Conservation (phyloP, 1,140 invertebrate species). For the Pseudomyrmex gracilis region DNA sequence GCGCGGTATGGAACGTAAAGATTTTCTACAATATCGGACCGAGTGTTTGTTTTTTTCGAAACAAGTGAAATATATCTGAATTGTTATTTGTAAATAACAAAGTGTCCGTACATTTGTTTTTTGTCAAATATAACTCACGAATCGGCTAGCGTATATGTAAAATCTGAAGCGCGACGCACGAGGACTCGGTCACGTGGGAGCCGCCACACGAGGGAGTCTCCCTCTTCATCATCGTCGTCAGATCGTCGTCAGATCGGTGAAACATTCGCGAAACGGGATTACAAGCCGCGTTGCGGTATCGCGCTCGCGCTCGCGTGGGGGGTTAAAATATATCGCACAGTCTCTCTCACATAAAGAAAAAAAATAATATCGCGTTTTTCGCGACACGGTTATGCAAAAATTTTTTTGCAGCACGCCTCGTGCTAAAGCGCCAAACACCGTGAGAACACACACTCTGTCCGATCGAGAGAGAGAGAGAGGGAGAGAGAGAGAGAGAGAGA, state of each 20-base stretch:
- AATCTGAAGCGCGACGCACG: constrained; percentile 25
- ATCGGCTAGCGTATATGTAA: background rate
- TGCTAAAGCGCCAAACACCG: background rate
- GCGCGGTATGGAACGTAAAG: too few species aligned
- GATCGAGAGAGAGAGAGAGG: background rate
- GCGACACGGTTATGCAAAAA: constrained; percentile 18
- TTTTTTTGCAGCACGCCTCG: constrained; percentile 37
- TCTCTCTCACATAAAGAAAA: background rate
- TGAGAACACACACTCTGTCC: background rate
- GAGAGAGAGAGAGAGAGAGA: background rate
- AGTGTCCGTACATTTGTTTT: background rate
- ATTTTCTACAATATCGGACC: too few species aligned
- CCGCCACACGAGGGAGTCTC: background rate
- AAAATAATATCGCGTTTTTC: constrained; percentile 16
- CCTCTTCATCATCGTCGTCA: constrained; percentile 5
- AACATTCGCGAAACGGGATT: constrained; percentile 11
- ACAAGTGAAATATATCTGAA: too few species aligned
- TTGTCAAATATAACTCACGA: background rate
- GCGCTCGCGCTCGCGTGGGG: constrained; percentile 11
- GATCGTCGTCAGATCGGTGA: background rate
- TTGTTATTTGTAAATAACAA: background rate
- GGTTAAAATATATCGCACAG: constrained; percentile 4
- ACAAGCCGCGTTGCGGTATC: background rate
- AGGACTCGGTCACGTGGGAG: constrained; percentile 37
- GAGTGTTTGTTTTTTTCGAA: too few species aligned